phyloP scores from a whole-genome alignment of 2,888 invertebrate species.

The Suillia variegata region DNA sequence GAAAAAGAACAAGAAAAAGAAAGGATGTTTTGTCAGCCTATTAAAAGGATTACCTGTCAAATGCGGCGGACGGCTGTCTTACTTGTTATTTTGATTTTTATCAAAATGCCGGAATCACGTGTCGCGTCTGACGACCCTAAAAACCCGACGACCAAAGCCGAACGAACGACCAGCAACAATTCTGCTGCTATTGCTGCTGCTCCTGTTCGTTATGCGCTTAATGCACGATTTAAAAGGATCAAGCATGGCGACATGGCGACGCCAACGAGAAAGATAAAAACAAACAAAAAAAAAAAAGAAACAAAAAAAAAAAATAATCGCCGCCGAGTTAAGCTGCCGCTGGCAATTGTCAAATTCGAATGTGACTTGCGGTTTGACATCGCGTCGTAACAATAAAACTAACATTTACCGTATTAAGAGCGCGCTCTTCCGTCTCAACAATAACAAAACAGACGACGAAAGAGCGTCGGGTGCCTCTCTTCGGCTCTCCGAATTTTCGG shows the following conservation, averaged over 20 bases:
- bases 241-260: not conserved
- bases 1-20: too few relatives aligned
- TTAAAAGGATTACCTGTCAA: slow-evolving; percentile 14
- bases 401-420: too few relatives aligned
- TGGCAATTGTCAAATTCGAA: slow-evolving; percentile 6
- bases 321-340: not conserved
- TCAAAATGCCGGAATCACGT: not conserved
- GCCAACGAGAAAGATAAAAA: not conserved
- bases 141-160: not conserved
- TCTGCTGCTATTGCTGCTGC: not conserved
- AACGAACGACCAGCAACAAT: not conserved
- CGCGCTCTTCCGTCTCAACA: too few relatives aligned
- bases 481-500: slow-evolving; percentile 18
- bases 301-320: too few relatives aligned
- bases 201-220: slow-evolving; percentile 5
- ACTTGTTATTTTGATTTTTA: not conserved
- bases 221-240: slow-evolving; percentile 6
- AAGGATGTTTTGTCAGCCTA: slow-evolving; percentile 9
- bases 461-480: too few relatives aligned
- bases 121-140: not conserved
- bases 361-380: not conserved
- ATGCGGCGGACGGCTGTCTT: too few relatives aligned
- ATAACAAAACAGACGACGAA: not conserved
- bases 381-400: not conserved
- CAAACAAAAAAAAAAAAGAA: too few relatives aligned